Conservation (phyloP, 2,888 invertebrate species). For the Spialia ferax region DNA sequence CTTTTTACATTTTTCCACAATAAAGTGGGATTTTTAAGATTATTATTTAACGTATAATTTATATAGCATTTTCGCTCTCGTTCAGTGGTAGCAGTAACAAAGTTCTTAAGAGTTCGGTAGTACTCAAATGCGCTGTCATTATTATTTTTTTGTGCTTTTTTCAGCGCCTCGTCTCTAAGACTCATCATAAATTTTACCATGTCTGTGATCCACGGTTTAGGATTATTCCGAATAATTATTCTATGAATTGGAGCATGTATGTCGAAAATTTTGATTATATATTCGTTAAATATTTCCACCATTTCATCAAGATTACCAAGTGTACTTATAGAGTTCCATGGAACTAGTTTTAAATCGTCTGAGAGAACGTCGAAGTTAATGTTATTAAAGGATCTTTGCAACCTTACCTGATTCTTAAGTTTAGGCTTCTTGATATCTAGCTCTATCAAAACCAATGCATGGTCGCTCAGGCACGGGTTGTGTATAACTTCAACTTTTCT, state of each 20-base stretch:
- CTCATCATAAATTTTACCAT: slow-evolving; percentile 44
- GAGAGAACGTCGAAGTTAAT: background rate
- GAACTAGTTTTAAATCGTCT: background rate
- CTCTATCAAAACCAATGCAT: slow-evolving; percentile 27
- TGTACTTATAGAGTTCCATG: background rate
- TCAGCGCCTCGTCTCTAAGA: slow-evolving; percentile 40
- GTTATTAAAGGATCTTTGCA: background rate
- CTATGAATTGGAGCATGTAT: slow-evolving; percentile 41
- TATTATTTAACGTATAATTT: slow-evolving; percentile 2
- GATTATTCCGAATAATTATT: slow-evolving; percentile 24
- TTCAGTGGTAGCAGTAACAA: slow-evolving; percentile 35
- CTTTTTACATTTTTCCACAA: background rate
- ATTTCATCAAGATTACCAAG: slow-evolving; percentile 19
- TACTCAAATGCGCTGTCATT: slow-evolving; percentile 32
- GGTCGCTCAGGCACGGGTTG: slow-evolving; percentile 31
- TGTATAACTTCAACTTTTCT: slow-evolving; percentile 1
- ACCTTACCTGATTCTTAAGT: background rate
- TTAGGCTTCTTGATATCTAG: slow-evolving; percentile 30
- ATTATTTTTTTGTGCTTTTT: slow-evolving; percentile 26
- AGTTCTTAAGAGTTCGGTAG: slow-evolving; percentile 40
- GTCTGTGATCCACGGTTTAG: slow-evolving; percentile 44
- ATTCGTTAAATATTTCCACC: slow-evolving; percentile 37
- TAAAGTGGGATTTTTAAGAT: background rate
- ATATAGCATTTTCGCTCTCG: slow-evolving; percentile 36
- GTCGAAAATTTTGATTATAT: slow-evolving; percentile 33